Percentiles rank a stretch among this genome's conserved stretches.
These are phyloP conservation scores for Tetanocera ferruginea DNA, from an alignment of 2,888 invertebrate species.

Conservation along the genomic window DNA sequence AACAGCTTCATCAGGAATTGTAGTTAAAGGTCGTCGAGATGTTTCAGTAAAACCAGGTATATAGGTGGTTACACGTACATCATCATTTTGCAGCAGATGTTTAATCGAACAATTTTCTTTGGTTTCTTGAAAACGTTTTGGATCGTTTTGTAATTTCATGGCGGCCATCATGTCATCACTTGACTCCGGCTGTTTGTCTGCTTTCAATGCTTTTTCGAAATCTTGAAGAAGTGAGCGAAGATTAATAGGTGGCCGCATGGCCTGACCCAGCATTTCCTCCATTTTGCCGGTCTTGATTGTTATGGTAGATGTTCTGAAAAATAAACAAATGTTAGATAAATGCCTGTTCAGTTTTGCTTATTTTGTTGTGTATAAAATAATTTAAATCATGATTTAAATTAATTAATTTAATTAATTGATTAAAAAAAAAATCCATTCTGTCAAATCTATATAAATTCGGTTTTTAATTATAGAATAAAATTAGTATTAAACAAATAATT, in stretches of 20 bases:
- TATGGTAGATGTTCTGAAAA: not conserved
- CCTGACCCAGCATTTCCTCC: constrained; percentile 58
- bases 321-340: not conserved
- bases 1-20: constrained; percentile 42
- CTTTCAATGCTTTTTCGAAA: constrained; percentile 49
- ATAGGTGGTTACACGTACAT: constrained; percentile 51
- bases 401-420: no score
- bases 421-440: not conserved
- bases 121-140: constrained; percentile 46
- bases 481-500: not conserved
- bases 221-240: constrained; percentile 55
- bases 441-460: no score
- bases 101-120: constrained; percentile 52
- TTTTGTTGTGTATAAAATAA: not conserved
- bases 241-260: constrained; percentile 51
- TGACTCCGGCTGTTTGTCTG: constrained; percentile 44
- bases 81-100: constrained; percentile 50
- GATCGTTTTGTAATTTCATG: constrained; percentile 46
- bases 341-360: no score
- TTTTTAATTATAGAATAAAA: not conserved
- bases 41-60: constrained; percentile 49
- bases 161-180: constrained; percentile 47
- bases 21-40: constrained; percentile 38
- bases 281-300: constrained; percentile 47
- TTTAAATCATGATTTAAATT: no score